Base-by-base conservation (phyloP, 2,797 vertebrate species). In the Aeoliscus strigatus region DNA sequence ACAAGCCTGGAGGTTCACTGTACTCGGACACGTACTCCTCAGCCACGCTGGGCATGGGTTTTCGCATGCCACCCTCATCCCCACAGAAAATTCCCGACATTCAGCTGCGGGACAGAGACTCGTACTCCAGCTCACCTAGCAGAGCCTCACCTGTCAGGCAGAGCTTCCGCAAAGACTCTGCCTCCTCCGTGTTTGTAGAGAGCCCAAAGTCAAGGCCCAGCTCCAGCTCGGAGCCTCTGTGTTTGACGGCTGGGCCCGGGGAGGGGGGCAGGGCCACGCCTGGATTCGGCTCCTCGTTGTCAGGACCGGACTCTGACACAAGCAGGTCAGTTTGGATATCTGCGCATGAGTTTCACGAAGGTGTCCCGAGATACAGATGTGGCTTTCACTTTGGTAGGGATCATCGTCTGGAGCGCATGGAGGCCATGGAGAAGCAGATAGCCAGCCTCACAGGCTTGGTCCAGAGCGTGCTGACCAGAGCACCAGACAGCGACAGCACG, bases 371-470 rank as follows among this genome's bases (percentile, higher is more conserved):
- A n/a, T n/a, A n/a, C n/a, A n/a, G n/a, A n/a, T n/a, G n/a, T n/a
- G n/a, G 4, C 8, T 13, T 63, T 32, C 21, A 4, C 27, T 40
- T 49, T 57, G 17, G 5, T 13, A 84, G 77, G 60, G 83, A 87
- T 41, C 76, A 96, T 39, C 83, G 85, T 14, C 72, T 87, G 75
- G 95, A 98, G 73, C 88, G 96, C 5, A 98, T 98, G 96, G 95
- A 98, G 66, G 96, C 96, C 3, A 98, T 98, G 96, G 96, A 98
- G 83, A 98, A 98, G 80, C 96, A 98, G 84, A 98, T 98, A 9
- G 96, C 96, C 79, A 98, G 95, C 74, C 89, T 98, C 68, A 98
- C 96, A 0, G 95, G 96, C 32, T 87, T 98, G 63, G 94, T 98
- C 24, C 96, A 98, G 86, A 97, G 94, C 3, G 96, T 96, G 11